These are phyloP conservation scores for Danio albolineatus DNA, from an alignment of 2,797 vertebrate genomes.

Conservation along the genomic window DNA sequence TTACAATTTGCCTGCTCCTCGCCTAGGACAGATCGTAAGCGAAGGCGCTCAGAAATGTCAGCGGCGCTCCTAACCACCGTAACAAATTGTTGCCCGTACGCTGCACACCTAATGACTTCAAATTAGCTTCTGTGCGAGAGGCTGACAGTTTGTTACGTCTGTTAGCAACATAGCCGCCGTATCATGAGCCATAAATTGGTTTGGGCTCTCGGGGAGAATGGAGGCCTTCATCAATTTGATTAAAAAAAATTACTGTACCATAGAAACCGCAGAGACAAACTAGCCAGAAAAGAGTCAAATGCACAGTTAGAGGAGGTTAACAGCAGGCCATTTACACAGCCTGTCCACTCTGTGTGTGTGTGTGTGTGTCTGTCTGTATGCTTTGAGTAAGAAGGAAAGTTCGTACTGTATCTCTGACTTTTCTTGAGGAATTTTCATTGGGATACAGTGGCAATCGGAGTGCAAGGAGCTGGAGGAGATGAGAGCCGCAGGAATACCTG, in stretches of 20 bases:
- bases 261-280: constrained; percentile 88
- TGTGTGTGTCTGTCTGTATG: constrained; percentile 26
- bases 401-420: constrained; percentile 60
- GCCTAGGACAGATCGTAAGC: constrained; percentile 94
- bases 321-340: constrained; percentile 39
- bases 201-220: constrained; percentile 88
- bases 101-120: constrained; percentile 99
- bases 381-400: constrained; percentile 52
- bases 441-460: constrained; percentile 59
- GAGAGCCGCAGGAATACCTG: constrained; percentile 46
- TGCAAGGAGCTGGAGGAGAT: constrained; percentile 42
- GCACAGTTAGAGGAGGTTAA: constrained; percentile 62
- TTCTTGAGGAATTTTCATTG: constrained; percentile 76
- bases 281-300: constrained; percentile 83
- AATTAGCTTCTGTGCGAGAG: constrained; percentile 97
- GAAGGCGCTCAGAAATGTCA: constrained; percentile 95
- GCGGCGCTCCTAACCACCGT: constrained; percentile 91
- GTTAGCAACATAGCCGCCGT: constrained; percentile 93
- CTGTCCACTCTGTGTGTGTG: constrained; percentile 10
- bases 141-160: constrained; percentile 99
- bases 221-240: constrained; percentile 94
- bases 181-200: constrained; percentile 99
- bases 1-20: constrained; percentile 99
- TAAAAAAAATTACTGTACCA: constrained; percentile 98
- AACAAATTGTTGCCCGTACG: constrained; percentile 98